Base-by-base conservation (phyloP, 2,797 vertebrate species). In the Chrysocyon brachyurus region DNA sequence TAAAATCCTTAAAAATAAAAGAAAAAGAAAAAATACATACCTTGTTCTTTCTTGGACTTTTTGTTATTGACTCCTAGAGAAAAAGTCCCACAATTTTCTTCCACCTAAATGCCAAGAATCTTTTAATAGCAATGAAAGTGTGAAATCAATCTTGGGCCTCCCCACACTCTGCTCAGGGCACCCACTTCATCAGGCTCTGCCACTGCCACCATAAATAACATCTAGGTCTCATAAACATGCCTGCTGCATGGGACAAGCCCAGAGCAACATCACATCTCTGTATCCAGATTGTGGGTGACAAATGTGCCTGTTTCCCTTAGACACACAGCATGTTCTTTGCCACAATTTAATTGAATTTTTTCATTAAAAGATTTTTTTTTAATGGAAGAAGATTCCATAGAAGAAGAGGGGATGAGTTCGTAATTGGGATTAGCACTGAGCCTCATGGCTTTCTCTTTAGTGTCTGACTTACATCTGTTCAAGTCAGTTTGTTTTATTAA, bases 401-500 rank as follows among this genome's bases (percentile, higher is more conserved):
- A 64, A 93, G 46, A 86, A 83, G n/a, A 97, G 88, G 82, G 90
- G 61, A 79, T 26, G 87, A 91, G 64, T 96, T 90, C 84, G 63
- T 16, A 82, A 9, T 78, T 75, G 84, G 52, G 61, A 72, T 98
- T 84, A 89, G 83, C 59, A 36, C 1, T 5, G 57, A 64, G 70
- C 70, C 46, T 77, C 75, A 1, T 59, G 73, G 33, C 91, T 95
- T 77, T 90, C 70, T 77, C 64, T 98, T 96, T 93, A 0, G 0
- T 56, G 73, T 85, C 90, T 96, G 82, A 81, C 73, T 96, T 92
- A 90, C 97, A 94, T 96, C 91, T 98, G 89, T 95, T 97, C 92
- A 93, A 96, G 81, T 78, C 66, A 73, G 49, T 94, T 91, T 92
- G 72, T 96, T 98, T 98, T 97, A 98, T 98, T 97, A 98, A 98